phyloP scores from a whole-genome alignment of 2,797 vertebrate genomes.

The Meda fulgida region DNA sequence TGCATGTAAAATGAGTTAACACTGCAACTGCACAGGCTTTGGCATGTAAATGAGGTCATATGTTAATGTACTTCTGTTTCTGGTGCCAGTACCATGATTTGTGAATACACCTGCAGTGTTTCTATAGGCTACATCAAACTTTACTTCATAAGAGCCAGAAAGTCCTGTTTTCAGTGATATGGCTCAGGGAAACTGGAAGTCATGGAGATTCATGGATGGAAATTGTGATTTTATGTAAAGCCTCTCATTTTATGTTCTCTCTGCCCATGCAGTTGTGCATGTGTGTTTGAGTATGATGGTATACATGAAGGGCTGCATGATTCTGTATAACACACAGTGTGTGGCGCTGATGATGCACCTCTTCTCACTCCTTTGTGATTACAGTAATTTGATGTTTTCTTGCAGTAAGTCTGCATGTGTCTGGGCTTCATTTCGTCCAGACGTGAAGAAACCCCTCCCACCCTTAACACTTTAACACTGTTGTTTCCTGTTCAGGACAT shows the following conservation, averaged over 20 bases:
- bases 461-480: conserved; percentile 14
- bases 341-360: not conserved
- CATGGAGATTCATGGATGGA: not conserved
- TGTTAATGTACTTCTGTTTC: not conserved
- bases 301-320: not conserved
- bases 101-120: not conserved
- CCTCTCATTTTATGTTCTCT: not conserved
- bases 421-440: not conserved
- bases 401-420: conserved; percentile 31
- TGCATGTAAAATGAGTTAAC: not conserved
- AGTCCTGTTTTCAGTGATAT: not conserved
- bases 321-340: conserved; percentile 2
- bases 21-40: not conserved
- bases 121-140: not conserved
- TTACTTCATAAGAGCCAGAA: not conserved
- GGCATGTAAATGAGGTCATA: not conserved
- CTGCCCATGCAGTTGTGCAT: conserved; percentile 1
- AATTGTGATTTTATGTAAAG: not conserved
- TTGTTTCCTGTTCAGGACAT: not conserved
- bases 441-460: not conserved
- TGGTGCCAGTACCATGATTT: not conserved
- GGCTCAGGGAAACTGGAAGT: not conserved
- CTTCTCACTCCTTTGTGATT: conserved; percentile 7
- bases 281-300: conserved; percentile 4
- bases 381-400: not conserved